Evolutionary conservation across 2,888 invertebrate species (phyloP).

Genomic region (Penaeus monodon): DNA sequence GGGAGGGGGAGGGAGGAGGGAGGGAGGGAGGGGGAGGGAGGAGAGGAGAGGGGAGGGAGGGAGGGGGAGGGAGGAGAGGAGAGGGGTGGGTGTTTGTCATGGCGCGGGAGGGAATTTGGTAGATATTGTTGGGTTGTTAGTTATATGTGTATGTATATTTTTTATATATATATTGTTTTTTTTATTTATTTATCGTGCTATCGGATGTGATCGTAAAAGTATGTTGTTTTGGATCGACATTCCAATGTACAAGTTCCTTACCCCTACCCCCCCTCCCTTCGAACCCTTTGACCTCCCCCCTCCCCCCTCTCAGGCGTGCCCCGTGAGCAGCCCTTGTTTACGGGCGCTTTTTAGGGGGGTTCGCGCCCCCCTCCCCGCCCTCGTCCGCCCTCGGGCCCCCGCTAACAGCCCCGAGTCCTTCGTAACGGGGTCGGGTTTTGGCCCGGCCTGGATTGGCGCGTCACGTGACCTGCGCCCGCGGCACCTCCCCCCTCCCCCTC

Average conservation of each 20-base stretch:
- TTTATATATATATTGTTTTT: too few species aligned
- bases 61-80: not conserved
- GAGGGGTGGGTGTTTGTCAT: too few species aligned
- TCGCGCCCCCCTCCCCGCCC: not conserved
- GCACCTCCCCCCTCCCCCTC: constrained; percentile 12
- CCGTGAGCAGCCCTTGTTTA: not conserved
- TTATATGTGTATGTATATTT: too few species aligned
- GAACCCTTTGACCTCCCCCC: not conserved
- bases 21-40: not conserved
- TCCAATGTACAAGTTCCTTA: too few species aligned
- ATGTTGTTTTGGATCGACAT: too few species aligned
- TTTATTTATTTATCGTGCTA: too few species aligned
- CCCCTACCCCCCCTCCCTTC: too few species aligned
- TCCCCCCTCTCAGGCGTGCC: constrained; percentile 9
- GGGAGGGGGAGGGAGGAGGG: too few species aligned
- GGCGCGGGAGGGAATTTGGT: too few species aligned
- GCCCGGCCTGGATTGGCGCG: constrained; percentile 45
- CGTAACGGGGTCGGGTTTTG: constrained; percentile 31
- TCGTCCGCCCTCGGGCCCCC: constrained; percentile 1
- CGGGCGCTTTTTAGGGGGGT: not conserved
- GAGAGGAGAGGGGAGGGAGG: not conserved
- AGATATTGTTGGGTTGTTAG: too few species aligned
- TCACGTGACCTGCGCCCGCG: constrained; percentile 49
- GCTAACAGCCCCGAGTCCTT: not conserved
- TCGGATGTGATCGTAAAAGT: too few species aligned